Percentiles rank a stretch among this genome's conserved stretches.
phyloP scores from a whole-genome alignment of 2,113 vertebrate genomes.

The Acrocephalus arundinaceus region DNA sequence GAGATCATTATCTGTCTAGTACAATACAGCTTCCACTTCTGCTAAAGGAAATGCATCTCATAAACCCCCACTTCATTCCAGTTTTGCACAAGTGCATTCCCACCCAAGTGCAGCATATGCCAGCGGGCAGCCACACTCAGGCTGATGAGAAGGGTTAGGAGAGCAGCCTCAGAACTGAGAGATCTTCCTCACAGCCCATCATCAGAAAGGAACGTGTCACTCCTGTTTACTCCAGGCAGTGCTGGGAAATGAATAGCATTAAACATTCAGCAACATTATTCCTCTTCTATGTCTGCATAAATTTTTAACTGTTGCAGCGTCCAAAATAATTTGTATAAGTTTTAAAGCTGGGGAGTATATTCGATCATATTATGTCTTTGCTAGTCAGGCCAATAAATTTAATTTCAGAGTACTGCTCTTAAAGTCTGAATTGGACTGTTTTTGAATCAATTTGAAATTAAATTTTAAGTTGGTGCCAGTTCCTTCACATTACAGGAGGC shows the following conservation, averaged over 20 bases:
- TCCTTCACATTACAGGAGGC: not conserved
- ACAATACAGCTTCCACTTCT: not conserved
- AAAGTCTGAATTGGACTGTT: not conserved
- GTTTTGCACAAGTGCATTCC: not conserved
- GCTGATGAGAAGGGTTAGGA: slow-evolving; percentile 35
- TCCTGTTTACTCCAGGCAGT: slow-evolving; percentile 60
- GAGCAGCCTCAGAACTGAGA: slow-evolving; percentile 37
- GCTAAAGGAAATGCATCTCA: not conserved
- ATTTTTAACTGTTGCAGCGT: slow-evolving; percentile 58
- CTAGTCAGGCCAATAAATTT: not conserved
- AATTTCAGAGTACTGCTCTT: not conserved
- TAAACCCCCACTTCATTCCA: not conserved
- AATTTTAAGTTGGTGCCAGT: slow-evolving; percentile 23
- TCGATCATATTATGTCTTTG: not conserved
- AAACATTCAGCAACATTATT: slow-evolving; percentile 64
- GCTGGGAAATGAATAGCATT: slow-evolving; percentile 38
- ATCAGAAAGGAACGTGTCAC: slow-evolving; percentile 24
- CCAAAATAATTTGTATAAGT: slow-evolving; percentile 58
- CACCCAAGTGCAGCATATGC: slow-evolving; percentile 3
- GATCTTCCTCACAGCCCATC: slow-evolving; percentile 20
- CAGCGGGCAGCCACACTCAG: not conserved
- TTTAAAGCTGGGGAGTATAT: slow-evolving; percentile 27
- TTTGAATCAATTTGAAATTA: slow-evolving; percentile 54
- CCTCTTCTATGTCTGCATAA: slow-evolving; percentile 10
- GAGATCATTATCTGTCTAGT: not conserved